A percentile compares a stretch with the other conserved stretches of the same genome.
Conservation (phyloP, 2,888 invertebrate species). For the Chromoteleia sp. region DNA sequence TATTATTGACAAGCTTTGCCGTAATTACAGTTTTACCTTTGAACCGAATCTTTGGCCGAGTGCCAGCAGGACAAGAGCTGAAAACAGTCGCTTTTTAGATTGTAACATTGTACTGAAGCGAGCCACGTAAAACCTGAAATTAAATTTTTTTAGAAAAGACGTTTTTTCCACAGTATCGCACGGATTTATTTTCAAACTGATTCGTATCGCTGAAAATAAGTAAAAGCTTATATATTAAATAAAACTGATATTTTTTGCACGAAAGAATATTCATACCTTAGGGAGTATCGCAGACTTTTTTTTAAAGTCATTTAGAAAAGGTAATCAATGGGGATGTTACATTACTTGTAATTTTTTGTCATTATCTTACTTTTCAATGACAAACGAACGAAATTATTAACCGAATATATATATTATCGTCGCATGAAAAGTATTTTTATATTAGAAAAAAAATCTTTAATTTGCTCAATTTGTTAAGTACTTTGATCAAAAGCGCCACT, state of each 20-base stretch:
- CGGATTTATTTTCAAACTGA: neutral
- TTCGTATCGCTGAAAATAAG: too few relatives aligned
- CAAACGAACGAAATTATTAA: too few relatives aligned
- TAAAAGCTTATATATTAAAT: too few relatives aligned
- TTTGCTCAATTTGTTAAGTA: constrained; percentile 9
- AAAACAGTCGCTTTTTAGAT: constrained; percentile 48
- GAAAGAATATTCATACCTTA: too few relatives aligned
- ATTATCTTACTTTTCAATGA: too few relatives aligned
- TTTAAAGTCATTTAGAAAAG: too few relatives aligned
- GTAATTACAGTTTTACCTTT: constrained; percentile 63
- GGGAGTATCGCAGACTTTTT: too few relatives aligned
- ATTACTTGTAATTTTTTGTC: too few relatives aligned
- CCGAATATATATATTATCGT: neutral
- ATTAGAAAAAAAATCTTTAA: neutral
- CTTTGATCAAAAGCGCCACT: constrained; percentile 8
- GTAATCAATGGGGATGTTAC: too few relatives aligned
- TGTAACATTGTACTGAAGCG: constrained; percentile 24
- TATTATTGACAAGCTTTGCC: constrained; percentile 58
- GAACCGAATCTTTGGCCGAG: constrained; percentile 45
- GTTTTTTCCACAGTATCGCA: neutral
- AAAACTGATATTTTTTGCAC: too few relatives aligned
- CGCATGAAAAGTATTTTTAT: neutral
- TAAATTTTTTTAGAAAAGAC: constrained; percentile 3
- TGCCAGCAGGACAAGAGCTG: constrained; percentile 38
- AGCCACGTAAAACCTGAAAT: constrained; percentile 12